Conservation (phyloP, 2,113 vertebrate species). For the Microcebus murinus region DNA sequence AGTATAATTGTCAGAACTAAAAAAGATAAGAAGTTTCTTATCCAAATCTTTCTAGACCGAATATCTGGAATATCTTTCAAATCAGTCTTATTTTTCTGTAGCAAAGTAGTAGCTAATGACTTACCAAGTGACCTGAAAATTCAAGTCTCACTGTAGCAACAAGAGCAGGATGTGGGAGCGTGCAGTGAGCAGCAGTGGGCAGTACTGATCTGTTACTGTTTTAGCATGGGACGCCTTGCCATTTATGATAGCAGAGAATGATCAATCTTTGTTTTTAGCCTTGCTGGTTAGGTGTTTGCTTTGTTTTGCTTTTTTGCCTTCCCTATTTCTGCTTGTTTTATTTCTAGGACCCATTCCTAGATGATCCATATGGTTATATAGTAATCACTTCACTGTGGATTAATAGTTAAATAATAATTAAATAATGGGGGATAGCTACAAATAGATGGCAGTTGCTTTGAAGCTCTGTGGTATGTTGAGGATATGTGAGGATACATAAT, state of each 20-base stretch:
- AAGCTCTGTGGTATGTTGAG: background rate
- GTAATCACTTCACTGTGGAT: background rate
- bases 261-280: background rate
- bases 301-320: background rate
- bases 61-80: constrained; percentile 84
- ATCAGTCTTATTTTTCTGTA: constrained; percentile 91
- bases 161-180: constrained; percentile 87
- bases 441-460: background rate
- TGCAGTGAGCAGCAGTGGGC: constrained; percentile 88
- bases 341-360: background rate
- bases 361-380: background rate
- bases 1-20: constrained; percentile 85
- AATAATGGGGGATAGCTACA: background rate
- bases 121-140: constrained; percentile 90
- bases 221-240: constrained; percentile 88
- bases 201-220: constrained; percentile 89
- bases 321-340: background rate
- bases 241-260: constrained; percentile 79
- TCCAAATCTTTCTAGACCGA: constrained; percentile 85
- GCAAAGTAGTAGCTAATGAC: constrained; percentile 90
- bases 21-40: constrained; percentile 89
- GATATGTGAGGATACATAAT: too few relatives aligned
- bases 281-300: background rate
- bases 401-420: background rate
- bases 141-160: constrained; percentile 89